Evolutionary conservation across 2,113 vertebrate genomes (phyloP), one percentile per base, ranked within the genome.

Genomic region (Hirundichthys speculiger): DNA sequence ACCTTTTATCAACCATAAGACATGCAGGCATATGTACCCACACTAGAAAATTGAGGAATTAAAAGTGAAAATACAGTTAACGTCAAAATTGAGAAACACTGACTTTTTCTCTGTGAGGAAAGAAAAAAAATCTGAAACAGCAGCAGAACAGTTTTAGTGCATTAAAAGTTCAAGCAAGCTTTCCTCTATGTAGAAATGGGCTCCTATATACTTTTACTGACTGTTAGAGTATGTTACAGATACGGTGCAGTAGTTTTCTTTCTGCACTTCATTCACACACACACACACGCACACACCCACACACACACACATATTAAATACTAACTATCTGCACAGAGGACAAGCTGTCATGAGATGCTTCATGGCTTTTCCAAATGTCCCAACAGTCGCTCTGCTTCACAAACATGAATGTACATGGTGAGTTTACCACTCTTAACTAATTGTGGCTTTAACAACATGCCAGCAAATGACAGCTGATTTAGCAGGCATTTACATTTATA

Each of bases 401-500:
- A 63, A 5, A 49, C 42, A 61, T 19, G 49, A 20, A 54, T 5
- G 2, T 2, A 19, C 19, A 34, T 9, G 22, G 5, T 54, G 57
- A 69, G 53, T 50, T 74, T 54, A 61, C 43, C 57, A 52, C 25
- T 58, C n/a, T 39, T 38, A 39, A 60, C 63, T 65, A 58, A 60
- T 73, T 73, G 50, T 66, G 25, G 19, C 53, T 50, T 41, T 14
- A 64, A 75, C 43, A 67, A 34, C 30, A 8, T 72, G 67, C 73
- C 68, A 81, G 54, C 39, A 56, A 59, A 49, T 75, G 60, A 56
- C 27, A 34, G 30, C 30, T 34, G 30, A 34, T 34, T 10, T 34
- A 34, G 30, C 53, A 80, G 58, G 73, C 52, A 67, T 63, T 73
- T 73, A 27, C 21, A 60, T 79, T 75, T 7, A 34, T 9, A 34